These are phyloP conservation scores for Microhierax caerulescens DNA, from an alignment of 2,797 vertebrate genomes.

Conservation along the genomic window DNA sequence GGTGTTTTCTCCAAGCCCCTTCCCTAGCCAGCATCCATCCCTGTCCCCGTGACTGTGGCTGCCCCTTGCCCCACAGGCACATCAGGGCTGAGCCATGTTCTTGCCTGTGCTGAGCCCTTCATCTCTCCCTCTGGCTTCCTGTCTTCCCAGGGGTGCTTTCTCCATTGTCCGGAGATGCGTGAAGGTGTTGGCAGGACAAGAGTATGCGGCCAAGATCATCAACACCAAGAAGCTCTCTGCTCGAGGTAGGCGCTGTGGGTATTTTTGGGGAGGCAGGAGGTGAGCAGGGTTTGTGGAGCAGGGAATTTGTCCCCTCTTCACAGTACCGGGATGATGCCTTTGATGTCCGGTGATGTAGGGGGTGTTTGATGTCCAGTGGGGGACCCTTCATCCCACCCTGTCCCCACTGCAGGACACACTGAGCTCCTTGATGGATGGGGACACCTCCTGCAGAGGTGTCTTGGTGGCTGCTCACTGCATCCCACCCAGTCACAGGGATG, in stretches of 20 bases:
- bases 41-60: not conserved
- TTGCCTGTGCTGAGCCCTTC: rapidly evolving
- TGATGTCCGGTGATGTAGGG: rapidly evolving
- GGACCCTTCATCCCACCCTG: not conserved
- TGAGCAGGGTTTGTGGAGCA: rapidly evolving
- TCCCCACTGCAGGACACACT: rapidly evolving
- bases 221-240: constrained; percentile 98
- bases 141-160: constrained; percentile 90
- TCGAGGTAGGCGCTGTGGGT: constrained; percentile 80
- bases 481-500: rapidly evolving
- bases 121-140: not conserved
- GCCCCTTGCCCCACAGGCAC: not conserved
- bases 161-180: constrained; percentile 95
- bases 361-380: rapidly evolving
- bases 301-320: not conserved
- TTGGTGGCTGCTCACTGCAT: not conserved
- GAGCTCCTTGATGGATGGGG: not conserved
- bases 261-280: not conserved
- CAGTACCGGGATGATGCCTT: rapidly evolving
- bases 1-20: not conserved
- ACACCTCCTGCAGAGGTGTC: rapidly evolving
- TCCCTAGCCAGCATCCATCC: not conserved
- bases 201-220: constrained; percentile 98
- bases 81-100: not conserved
- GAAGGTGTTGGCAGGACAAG: constrained; percentile 93